Conservation (phyloP, 2,888 invertebrate genomes). For the Cylloceria caligata region DNA sequence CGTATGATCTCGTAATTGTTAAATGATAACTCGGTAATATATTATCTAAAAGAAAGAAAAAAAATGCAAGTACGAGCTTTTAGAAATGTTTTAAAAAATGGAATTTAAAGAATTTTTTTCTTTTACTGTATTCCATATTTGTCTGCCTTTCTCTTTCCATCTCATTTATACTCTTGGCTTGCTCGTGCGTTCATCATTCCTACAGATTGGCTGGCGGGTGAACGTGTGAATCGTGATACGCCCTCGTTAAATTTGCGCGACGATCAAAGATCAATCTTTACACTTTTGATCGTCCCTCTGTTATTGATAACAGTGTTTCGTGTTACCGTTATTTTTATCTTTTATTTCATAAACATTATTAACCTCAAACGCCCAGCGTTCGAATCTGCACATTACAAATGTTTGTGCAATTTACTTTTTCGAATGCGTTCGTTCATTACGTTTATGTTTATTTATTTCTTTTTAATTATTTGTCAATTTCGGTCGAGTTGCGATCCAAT, state of each 20-base stretch:
- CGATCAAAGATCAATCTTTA: not conserved
- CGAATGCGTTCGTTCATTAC: too few species aligned
- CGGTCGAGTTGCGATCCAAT: conserved; percentile 9
- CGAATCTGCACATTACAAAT: conserved; percentile 58
- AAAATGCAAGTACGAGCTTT: too few species aligned
- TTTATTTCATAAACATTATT: conserved; percentile 15
- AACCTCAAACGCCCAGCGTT: conserved; percentile 74
- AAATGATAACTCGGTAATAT: not conserved
- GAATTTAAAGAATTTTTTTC: too few species aligned
- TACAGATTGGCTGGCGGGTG: conserved; percentile 81
- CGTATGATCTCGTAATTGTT: not conserved
- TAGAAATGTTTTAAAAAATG: too few species aligned
- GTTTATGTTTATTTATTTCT: not conserved
- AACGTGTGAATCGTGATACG: conserved; percentile 35
- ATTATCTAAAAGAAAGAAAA: not conserved
- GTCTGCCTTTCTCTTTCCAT: conserved; percentile 12
- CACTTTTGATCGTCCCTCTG: not conserved
- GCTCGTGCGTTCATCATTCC: conserved; percentile 79
- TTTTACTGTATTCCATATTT: conserved; percentile 21
- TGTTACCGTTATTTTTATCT: conserved; percentile 1
- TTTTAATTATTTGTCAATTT: conserved; percentile 1
- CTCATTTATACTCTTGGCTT: conserved; percentile 71
- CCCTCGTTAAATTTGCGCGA: not conserved
- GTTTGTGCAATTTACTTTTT: conserved; percentile 44
- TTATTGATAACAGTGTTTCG: conserved; percentile 22